Base-by-base conservation (phyloP, 1,140 invertebrate species). In the Dreissena rostriformis region DNA sequence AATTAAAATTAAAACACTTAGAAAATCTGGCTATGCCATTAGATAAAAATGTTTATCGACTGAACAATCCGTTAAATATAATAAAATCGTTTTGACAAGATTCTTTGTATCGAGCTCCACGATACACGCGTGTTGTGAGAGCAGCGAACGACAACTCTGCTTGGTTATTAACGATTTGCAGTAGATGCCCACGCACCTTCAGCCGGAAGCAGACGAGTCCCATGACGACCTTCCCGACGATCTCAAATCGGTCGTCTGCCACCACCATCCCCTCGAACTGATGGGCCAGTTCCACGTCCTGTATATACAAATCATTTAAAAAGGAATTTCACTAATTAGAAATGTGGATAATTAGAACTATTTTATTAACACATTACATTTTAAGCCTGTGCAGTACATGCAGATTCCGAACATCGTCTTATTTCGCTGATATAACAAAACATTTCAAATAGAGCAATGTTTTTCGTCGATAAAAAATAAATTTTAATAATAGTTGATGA, bases 131-230 rank as follows among this genome's bases (percentile, higher is more conserved):
- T 39, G 39, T 22, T 63, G 24, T n/a, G 24, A 22, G 61, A 2
- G 24, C 61, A 63, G 24, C 61, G 11, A 11, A 39, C 39, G 28
- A 68, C 17, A 22, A 26, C 8, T 68, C 6, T 68, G 17, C 26
- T 22, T 1, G 2, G 28, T n/a, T 67, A 11, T 67, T 14, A 57
- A 57, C 24, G 57, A 5, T 63, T 24, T 6, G 57, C 19, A 63
- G 11, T 2, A 63, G 57, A 24, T 63, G 57, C 19, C 0, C 22
- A 12, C 52, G 24, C 63, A 79, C 71, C 55, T 79, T 57, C 24
- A 85, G 22, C 7, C 57, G 95, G 90, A 99, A 98, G 87, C 97
- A 98, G 12, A 98, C 96, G 10, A 99, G 93, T 0, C 97, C 97
- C 95, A 99, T 95, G 5, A 95, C 93, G 1, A 95, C 95, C 53